A percentile compares a stretch with the other conserved stretches of the same genome.
Conservation (phyloP, 2,888 invertebrate species). For the Crocallis elinguaria region DNA sequence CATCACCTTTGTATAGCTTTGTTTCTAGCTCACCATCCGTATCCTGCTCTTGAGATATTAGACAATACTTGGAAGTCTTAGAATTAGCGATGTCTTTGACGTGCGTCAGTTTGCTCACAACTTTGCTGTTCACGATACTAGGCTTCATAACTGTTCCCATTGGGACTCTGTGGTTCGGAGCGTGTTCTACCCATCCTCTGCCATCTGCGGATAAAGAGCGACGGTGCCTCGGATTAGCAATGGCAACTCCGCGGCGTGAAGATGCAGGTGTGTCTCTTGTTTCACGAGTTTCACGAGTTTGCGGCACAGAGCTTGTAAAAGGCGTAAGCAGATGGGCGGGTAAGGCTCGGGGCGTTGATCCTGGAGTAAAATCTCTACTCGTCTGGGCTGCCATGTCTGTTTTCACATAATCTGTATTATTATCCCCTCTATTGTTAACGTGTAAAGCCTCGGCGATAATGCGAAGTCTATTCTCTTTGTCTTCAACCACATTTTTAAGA, state of each 20-base stretch:
- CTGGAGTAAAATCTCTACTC: slow-evolving; percentile 70
- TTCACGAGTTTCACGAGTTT: slow-evolving; percentile 56
- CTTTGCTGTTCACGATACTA: slow-evolving; percentile 91
- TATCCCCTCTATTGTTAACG: slow-evolving; percentile 60
- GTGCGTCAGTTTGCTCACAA: slow-evolving; percentile 92
- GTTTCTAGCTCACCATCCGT: slow-evolving; percentile 97
- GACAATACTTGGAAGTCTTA: slow-evolving; percentile 93
- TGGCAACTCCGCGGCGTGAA: slow-evolving; percentile 86
- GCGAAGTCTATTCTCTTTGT: slow-evolving; percentile 75
- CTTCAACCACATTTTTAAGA: slow-evolving; percentile 66
- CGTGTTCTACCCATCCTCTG: slow-evolving; percentile 95
- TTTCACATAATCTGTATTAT: slow-evolving; percentile 49
- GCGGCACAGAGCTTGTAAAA: slow-evolving; percentile 59
- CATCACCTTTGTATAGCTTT: slow-evolving; percentile 96
- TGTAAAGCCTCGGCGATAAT: slow-evolving; percentile 72
- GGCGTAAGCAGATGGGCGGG: slow-evolving; percentile 76
- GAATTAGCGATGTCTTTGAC: slow-evolving; percentile 90
- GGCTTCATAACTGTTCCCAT: slow-evolving; percentile 97
- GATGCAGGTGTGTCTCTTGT: slow-evolving; percentile 62
- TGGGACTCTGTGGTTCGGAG: slow-evolving; percentile 91
- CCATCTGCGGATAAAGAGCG: slow-evolving; percentile 92
- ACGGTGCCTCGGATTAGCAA: slow-evolving; percentile 89
- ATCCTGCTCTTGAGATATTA: slow-evolving; percentile 96
- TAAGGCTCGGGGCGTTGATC: slow-evolving; percentile 74
- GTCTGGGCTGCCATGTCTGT: slow-evolving; percentile 72